These are phyloP conservation scores for Pandemis heparana DNA, from an alignment of 2,888 invertebrate species.

Conservation along the genomic window DNA sequence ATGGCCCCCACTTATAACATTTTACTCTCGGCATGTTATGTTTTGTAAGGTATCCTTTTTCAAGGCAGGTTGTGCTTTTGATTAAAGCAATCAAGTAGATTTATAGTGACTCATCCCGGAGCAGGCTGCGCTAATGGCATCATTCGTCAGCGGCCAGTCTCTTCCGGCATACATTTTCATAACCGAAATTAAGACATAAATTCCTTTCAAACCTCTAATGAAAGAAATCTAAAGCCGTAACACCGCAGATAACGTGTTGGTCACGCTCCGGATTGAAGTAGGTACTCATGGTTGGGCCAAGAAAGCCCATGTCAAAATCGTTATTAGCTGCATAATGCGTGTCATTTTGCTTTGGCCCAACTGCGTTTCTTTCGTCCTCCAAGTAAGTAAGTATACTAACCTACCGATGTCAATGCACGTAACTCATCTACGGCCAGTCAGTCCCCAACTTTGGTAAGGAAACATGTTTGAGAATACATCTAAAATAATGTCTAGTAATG, in stretches of 20 bases:
- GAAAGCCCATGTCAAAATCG: not conserved
- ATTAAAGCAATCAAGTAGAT: constrained; percentile 27
- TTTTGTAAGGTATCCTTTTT: not conserved
- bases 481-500: constrained; percentile 32
- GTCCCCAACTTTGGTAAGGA: constrained; percentile 57
- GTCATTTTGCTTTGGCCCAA: not conserved
- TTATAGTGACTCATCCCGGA: constrained; percentile 52
- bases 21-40: no score
- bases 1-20: no score
- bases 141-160: constrained; percentile 62
- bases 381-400: not conserved
- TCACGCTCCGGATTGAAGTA: constrained; percentile 71
- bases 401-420: constrained; percentile 45
- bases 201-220: constrained; percentile 66
- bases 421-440: constrained; percentile 47
- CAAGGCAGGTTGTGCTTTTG: not conserved
- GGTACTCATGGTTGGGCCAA: constrained; percentile 35
- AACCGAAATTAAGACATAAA: constrained; percentile 82
- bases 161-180: constrained; percentile 71
- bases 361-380: not conserved
- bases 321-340: not conserved
- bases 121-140: constrained; percentile 56
- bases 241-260: constrained; percentile 70
- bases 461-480: constrained; percentile 73
- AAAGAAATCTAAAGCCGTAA: constrained; percentile 71